Evolutionary conservation across 2,888 invertebrate genomes (phyloP), one percentile per base, ranked within the genome.

Genomic region (Drosophila colorata): DNA sequence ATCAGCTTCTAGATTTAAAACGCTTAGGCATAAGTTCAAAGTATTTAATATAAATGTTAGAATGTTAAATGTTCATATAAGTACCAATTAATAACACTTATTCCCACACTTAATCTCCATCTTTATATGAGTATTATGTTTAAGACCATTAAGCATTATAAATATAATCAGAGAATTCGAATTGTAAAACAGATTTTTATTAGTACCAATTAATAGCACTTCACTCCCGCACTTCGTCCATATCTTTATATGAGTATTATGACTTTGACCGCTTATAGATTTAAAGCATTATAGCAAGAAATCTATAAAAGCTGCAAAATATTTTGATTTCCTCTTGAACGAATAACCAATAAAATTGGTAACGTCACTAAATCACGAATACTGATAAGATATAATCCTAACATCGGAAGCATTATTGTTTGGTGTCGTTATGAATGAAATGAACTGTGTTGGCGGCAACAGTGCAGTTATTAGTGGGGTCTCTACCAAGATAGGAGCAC

Each of bases 341-440:
- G 28, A 13, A 14, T 25, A 20, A 28, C 33, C 23, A 37, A 14
- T 11, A 25, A 37, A 49, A 35, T 1, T 11, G 37, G 13, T 18
- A 66, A 47, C 70, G 70, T 63, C 74, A 73, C 46, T 25, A 57
- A 81, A 70, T 70, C 69, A 63, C 60, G 14, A 56, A 68, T 44
- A 33, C 20, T 60, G 74, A 82, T 82, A 64, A 82, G 84, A 84
- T 84, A 76, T 60, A 28, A 38, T 8, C 23, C 25, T 4, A 33
- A 35, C 35, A 37, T 35, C 44, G 37, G n/a, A n/a, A n/a, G n/a
- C 13, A 53, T 38, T 69, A 67, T 69, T 59, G 28, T 38, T 38
- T 37, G 18, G 59, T 65, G 69, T 16, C 38, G 69, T 38, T 65
- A 68, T 78, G 80, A 74, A 78, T 83, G 74, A 75, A 80, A 49